Base-by-base conservation (phyloP, 2,888 invertebrate species). In the Neoaliturus tenellus region DNA sequence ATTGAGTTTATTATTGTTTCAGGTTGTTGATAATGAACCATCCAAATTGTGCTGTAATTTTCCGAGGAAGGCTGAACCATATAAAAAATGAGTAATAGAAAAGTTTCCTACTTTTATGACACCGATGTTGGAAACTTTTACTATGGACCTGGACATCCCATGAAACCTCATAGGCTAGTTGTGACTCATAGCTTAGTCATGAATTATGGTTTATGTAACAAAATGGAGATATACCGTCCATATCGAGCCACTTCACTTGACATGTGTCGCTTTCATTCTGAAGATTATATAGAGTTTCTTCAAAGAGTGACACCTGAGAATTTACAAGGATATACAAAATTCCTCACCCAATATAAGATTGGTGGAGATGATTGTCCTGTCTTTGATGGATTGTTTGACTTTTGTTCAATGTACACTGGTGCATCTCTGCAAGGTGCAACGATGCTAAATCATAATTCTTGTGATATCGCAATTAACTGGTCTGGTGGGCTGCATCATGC, bases 391-490 rank as follows among this genome's bases (percentile, higher is more conserved):
- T 92, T 99, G 1, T 99, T 98, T 91, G 99, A 99, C 89, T 99
- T 99, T 91, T 99, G 99, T 90, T 97, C 97, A 81, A 94, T 98
- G 96, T 99, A 99, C 89, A 99, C 99, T 0, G 99, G 99, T 0
- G 99, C 99, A 0, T 99, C 99, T 0, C 91, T 99, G 75, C 99
- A 99, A 90, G 99, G 99, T 23, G 99, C 99, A 0, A 97, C 98
- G 91, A 98, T 99, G 90, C 91, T 99, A 0, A 99, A 99, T 89
- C 97, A 98, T 88, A 96, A 97, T 89, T 95, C 95, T 86, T 98
- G 97, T 91, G 99, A 99, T 91, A 98, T 99, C 86, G 99, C 99
- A 14, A 96, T 99, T 55, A 99, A 99, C 91, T 99, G 99, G 99
- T 98, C 98, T 0, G 99, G 99, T 10, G 99, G 99, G 0, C 91